These are phyloP conservation scores for Abscondita cerata DNA, from an alignment of 2,888 invertebrate genomes.

Conservation along the genomic window DNA sequence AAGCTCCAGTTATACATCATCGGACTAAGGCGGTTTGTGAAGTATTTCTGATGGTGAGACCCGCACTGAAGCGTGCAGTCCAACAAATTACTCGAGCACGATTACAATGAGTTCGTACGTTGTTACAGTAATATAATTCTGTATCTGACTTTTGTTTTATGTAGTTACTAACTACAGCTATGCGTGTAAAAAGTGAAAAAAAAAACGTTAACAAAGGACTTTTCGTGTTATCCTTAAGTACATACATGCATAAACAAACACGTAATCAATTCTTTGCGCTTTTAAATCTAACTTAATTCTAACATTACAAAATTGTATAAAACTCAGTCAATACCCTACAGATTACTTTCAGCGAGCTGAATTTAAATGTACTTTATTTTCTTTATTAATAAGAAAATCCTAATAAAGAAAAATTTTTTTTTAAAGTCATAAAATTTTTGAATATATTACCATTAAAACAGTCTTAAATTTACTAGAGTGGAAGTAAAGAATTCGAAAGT, in stretches of 20 bases:
- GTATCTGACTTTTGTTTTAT: constrained; percentile 27
- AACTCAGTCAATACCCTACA: too few relatives aligned
- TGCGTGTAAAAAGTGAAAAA: constrained; percentile 25
- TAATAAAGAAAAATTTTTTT: constrained; percentile 15
- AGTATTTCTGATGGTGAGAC: constrained; percentile 39
- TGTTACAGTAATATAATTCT: constrained; percentile 31
- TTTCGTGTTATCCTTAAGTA: background rate
- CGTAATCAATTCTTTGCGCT: too few relatives aligned
- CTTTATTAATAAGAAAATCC: too few relatives aligned
- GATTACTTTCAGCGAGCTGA: too few relatives aligned
- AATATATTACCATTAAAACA: constrained; percentile 16
- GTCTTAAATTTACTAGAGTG: constrained; percentile 30
- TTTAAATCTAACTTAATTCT: too few relatives aligned
- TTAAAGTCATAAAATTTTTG: too few relatives aligned
- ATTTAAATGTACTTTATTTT: too few relatives aligned
- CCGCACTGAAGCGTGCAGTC: constrained; percentile 41
- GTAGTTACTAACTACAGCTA: constrained; percentile 12
- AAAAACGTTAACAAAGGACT: constrained; percentile 18
- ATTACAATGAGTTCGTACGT: constrained; percentile 38
- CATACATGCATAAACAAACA: background rate
- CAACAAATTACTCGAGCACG: constrained; percentile 42
- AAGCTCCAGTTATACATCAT: constrained; percentile 36
- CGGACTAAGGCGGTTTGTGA: constrained; percentile 32
- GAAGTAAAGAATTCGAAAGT: constrained; percentile 36
- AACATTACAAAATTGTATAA: too few relatives aligned